Conservation (phyloP, 2,113 vertebrate species). For the Corythornis cristatus region DNA sequence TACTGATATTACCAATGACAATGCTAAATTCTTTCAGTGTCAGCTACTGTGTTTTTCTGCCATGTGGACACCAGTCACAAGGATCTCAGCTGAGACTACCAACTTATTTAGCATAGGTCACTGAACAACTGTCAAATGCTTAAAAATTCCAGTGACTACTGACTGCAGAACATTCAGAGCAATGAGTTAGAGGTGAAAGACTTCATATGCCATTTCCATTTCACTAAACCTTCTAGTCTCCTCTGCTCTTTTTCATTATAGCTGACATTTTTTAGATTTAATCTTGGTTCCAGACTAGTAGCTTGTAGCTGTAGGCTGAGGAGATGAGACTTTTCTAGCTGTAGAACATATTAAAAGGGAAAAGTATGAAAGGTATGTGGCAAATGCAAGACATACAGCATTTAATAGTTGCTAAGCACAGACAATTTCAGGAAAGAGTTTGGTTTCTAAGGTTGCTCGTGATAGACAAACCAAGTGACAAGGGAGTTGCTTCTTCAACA, state of each 20-base stretch:
- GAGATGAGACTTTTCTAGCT: constrained; percentile 2
- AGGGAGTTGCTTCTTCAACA: background rate
- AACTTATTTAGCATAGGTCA: constrained; percentile 41
- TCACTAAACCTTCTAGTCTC: constrained; percentile 6
- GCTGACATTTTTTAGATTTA: constrained; percentile 67
- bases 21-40: background rate
- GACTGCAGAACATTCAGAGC: constrained; percentile 11
- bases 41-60: background rate
- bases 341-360: constrained; percentile 37
- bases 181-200: constrained; percentile 18
- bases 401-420: constrained; percentile 8
- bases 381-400: background rate
- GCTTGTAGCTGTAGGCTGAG: constrained; percentile 35
- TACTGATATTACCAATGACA: background rate
- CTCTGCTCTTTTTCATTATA: constrained; percentile 61
- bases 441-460: background rate
- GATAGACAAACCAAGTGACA: background rate
- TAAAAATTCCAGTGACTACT: background rate
- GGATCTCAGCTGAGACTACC: constrained; percentile 5
- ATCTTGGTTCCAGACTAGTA: constrained; percentile 62
- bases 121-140: background rate
- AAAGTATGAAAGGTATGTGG: constrained; percentile 46
- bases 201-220: constrained; percentile 55
- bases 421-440: background rate
- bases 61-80: background rate